A percentile compares a stretch with the other conserved stretches of the same genome.
These are phyloP conservation scores for Characodon lateralis DNA, from an alignment of 2,797 vertebrate species.

Conservation along the genomic window DNA sequence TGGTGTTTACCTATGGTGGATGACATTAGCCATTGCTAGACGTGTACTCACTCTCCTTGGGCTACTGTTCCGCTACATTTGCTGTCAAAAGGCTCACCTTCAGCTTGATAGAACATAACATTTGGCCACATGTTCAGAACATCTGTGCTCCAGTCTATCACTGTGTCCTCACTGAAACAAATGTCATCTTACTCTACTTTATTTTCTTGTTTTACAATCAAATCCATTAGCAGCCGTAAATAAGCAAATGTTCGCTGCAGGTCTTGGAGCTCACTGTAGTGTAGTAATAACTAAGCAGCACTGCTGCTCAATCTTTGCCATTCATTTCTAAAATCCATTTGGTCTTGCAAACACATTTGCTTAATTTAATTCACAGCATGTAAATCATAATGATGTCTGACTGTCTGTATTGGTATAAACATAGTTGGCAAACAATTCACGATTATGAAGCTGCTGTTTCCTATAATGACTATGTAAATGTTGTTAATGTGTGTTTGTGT, in stretches of 20 bases:
- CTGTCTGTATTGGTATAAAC: slow-evolving; percentile 63
- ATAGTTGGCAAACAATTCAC: slow-evolving; percentile 62
- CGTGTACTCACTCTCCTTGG: not conserved
- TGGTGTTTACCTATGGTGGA: no score
- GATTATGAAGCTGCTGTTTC: slow-evolving; percentile 57
- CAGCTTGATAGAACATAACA: not conserved
- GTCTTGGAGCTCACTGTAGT: slow-evolving; percentile 2
- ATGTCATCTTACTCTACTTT: not conserved
- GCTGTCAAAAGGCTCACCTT: not conserved
- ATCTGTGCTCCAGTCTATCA: not conserved
- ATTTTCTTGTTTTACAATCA: slow-evolving; percentile 1
- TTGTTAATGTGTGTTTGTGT: slow-evolving; percentile 18
- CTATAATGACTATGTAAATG: slow-evolving; percentile 64
- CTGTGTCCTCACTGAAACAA: not conserved
- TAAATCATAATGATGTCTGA: slow-evolving; percentile 68
- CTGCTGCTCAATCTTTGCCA: slow-evolving; percentile 16
- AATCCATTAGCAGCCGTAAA: slow-evolving; percentile 26
- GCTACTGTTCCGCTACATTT: not conserved
- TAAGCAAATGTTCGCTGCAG: not conserved
- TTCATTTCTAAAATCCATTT: slow-evolving; percentile 59
- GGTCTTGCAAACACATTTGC: slow-evolving; percentile 44
- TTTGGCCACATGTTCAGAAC: not conserved
- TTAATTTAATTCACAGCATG: slow-evolving; percentile 66
- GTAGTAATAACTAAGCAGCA: slow-evolving; percentile 30
- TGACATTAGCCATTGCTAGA: no score